Conservation (phyloP, 2,797 vertebrate species). For the Paramormyrops hopkinsi region DNA sequence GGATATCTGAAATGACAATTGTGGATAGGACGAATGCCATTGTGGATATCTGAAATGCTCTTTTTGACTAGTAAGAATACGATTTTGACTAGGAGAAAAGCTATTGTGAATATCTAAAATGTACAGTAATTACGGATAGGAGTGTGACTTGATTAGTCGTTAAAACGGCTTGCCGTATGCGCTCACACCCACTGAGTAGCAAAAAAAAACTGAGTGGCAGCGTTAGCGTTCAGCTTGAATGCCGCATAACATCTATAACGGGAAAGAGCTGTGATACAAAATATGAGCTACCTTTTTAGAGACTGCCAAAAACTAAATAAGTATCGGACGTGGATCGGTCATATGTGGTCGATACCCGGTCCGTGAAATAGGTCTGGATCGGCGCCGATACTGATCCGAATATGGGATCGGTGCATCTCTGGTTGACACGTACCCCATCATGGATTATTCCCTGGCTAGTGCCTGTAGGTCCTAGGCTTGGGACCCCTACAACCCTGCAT, state of each 20-base stretch:
- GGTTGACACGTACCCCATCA: not conserved
- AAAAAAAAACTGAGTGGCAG: not conserved
- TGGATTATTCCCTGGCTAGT: not conserved
- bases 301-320: not conserved
- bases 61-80: no score
- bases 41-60: no score
- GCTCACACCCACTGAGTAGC: not conserved
- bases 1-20: no score
- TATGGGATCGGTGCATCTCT: not conserved
- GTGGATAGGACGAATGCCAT: no score
- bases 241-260: not conserved
- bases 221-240: not conserved
- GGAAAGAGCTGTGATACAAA: not conserved
- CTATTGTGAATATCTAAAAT: no score
- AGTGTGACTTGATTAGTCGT: no score
- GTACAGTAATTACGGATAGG: no score
- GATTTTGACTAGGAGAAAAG: no score
- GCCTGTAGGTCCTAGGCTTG: not conserved
- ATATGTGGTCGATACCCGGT: not conserved
- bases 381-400: not conserved
- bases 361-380: no score
- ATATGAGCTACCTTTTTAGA: not conserved
- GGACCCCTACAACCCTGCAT: not conserved
- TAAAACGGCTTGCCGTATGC: not conserved
- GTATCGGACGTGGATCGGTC: not conserved